These are phyloP conservation scores for Rhagonycha fulva DNA, from an alignment of 2,888 invertebrate genomes.

Conservation along the genomic window DNA sequence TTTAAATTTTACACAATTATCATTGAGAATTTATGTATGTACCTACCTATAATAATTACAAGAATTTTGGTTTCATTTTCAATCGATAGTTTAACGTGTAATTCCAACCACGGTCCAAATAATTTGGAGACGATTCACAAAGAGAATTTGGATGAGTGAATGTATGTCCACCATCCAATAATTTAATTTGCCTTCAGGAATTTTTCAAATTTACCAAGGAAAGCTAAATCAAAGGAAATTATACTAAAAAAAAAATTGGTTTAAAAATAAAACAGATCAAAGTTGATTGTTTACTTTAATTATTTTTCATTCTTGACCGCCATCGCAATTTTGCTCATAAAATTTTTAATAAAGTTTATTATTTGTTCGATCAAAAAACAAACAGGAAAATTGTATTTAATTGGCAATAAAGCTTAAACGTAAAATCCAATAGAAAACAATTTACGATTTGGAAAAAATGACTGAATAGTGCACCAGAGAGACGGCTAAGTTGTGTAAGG, in stretches of 20 bases:
- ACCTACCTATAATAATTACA: not conserved
- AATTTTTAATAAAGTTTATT: not conserved
- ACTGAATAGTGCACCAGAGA: not conserved
- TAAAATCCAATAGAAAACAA: not conserved
- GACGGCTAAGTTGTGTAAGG: constrained; percentile 5
- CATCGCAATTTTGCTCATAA: not conserved
- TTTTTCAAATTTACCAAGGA: not conserved
- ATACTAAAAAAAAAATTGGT: not conserved
- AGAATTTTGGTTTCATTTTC: not conserved
- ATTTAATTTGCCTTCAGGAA: not conserved
- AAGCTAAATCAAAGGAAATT: not conserved
- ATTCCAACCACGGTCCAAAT: too few relatives aligned
- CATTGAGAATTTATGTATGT: not conserved
- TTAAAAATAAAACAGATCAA: not conserved
- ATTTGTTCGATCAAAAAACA: not conserved
- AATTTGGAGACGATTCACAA: too few relatives aligned
- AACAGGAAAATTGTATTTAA: not conserved
- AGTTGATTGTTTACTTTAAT: not conserved
- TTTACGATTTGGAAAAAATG: not conserved
- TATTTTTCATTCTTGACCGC: not conserved
- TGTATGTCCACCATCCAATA: not conserved
- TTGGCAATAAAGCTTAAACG: not conserved
- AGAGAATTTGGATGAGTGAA: too few relatives aligned
- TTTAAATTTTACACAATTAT: not conserved
- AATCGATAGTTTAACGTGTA: not conserved